A percentile compares a stretch with the other conserved stretches of the same genome.
Conservation (phyloP, 2,113 vertebrate genomes). For the Cynocephalus volans region DNA sequence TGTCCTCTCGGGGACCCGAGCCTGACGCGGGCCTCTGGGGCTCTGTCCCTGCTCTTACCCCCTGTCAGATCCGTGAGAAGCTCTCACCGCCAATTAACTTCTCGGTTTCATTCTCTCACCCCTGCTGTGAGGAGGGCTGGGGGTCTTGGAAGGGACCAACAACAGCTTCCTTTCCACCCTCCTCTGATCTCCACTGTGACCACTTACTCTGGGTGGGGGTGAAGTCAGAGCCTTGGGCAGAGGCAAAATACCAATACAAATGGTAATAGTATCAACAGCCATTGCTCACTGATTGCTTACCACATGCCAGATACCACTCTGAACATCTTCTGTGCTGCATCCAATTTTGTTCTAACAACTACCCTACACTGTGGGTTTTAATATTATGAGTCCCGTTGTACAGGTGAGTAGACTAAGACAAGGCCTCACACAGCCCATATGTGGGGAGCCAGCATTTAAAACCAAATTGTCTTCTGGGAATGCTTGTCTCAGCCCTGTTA, state of each 20-base stretch:
- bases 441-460: background rate
- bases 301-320: background rate
- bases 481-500: too few relatives aligned
- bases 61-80: slow-evolving; percentile 81
- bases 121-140: background rate
- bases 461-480: background rate
- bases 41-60: slow-evolving; percentile 77
- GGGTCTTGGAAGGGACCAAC: slow-evolving; percentile 62
- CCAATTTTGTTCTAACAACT: background rate
- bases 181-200: slow-evolving; percentile 24
- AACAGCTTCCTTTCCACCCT: slow-evolving; percentile 46
- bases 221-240: background rate
- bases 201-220: background rate
- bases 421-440: background rate
- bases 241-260: background rate
- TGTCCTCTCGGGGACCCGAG: slow-evolving; percentile 87
- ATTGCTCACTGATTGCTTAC: background rate
- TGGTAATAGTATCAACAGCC: background rate
- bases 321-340: background rate
- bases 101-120: slow-evolving; percentile 64
- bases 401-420: background rate
- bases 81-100: slow-evolving; percentile 81
- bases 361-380: background rate
- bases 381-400: background rate
- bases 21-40: slow-evolving; percentile 85